A percentile compares a stretch with the other conserved stretches of the same genome.
These are phyloP conservation scores for Cecropterus lyciades DNA, from an alignment of 1,140 invertebrate species.

Conservation along the genomic window DNA sequence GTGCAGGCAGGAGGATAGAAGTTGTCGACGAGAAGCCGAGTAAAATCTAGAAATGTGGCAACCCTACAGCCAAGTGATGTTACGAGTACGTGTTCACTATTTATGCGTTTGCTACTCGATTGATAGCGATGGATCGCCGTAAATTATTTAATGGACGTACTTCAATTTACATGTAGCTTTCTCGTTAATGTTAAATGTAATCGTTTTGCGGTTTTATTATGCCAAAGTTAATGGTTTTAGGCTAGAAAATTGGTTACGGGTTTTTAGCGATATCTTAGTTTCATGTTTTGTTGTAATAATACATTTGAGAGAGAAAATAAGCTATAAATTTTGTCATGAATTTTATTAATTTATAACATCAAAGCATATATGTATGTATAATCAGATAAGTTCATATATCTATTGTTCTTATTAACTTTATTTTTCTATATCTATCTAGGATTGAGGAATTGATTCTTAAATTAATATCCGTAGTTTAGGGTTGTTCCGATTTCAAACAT, in stretches of 20 bases:
- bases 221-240: conserved; percentile 20
- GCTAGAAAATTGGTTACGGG: background rate
- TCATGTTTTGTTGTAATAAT: background rate
- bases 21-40: no score
- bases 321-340: no score
- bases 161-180: conserved; percentile 37
- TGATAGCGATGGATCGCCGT: conserved; percentile 46
- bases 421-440: no score
- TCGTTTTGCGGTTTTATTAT: conserved; percentile 31
- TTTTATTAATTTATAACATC: background rate
- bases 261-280: background rate
- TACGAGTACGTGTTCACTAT: conserved; percentile 49
- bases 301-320: no score
- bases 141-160: conserved; percentile 40
- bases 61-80: conserved; percentile 47
- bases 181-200: conserved; percentile 32
- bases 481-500: no score
- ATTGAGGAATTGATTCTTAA: no score
- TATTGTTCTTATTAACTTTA: no score
- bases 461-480: no score
- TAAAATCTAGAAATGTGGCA: conserved; percentile 2
- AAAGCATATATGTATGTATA: background rate
- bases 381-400: no score
- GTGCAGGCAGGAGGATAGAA: no score
- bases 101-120: conserved; percentile 48